A percentile compares a stretch with the other conserved stretches of the same genome.
Conservation (phyloP, 37 sponge, comb jelly and placozoan genomes). For the Beroe forskalii region DNA sequence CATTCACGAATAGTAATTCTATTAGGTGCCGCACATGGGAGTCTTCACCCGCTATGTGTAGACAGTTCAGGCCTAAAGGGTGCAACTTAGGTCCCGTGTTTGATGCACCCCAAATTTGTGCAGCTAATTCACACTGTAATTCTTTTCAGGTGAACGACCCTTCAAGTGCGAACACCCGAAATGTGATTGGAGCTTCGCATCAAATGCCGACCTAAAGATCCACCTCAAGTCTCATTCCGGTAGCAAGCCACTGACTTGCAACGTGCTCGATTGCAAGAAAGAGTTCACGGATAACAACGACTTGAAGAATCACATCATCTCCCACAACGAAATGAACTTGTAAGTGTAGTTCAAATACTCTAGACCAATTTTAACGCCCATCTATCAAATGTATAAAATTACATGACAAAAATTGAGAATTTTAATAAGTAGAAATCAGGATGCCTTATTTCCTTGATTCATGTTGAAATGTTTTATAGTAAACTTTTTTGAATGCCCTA, state of each 20-base stretch:
- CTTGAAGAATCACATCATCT: constrained; percentile 45
- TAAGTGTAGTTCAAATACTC: background rate
- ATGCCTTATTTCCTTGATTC: too few species aligned
- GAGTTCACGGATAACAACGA: background rate
- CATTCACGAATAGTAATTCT: constrained; percentile 56
- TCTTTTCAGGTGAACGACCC: constrained; percentile 53
- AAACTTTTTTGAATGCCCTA: too few species aligned
- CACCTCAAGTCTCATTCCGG: constrained; percentile 48
- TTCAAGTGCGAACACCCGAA: constrained; percentile 38
- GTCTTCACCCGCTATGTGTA: too few species aligned
- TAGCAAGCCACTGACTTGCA: constrained; percentile 33
- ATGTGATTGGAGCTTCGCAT: constrained; percentile 54
- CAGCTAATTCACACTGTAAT: background rate
- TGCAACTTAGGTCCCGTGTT: background rate
- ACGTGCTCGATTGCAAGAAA: background rate
- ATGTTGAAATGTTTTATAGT: too few species aligned
- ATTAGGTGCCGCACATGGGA: too few species aligned
- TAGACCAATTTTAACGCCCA: too few species aligned
- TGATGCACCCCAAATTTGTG: background rate
- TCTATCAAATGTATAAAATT: too few species aligned
- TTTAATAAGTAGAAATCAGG: too few species aligned
- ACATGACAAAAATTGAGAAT: too few species aligned
- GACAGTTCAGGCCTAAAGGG: background rate
- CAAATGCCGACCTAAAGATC: constrained; percentile 33
- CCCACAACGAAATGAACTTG: constrained; percentile 31